These are phyloP conservation scores for Schizotus pectinicornis DNA, from an alignment of 2,888 invertebrate species.

Conservation along the genomic window DNA sequence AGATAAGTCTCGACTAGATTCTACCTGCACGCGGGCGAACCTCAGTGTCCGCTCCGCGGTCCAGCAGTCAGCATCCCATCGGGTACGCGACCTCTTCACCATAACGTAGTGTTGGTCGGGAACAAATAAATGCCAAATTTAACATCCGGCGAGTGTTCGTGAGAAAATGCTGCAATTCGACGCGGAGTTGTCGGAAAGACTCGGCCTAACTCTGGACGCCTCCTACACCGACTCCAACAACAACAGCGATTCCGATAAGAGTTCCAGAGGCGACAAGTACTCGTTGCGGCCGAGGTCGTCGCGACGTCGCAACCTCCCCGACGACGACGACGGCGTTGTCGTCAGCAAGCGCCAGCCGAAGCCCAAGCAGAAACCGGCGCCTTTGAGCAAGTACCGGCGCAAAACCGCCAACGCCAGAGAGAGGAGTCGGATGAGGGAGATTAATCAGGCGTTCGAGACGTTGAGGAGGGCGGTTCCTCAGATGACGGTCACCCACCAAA, in stretches of 20 bases:
- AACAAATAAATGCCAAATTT: constrained; percentile 10
- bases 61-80: constrained; percentile 33
- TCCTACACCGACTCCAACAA: constrained; percentile 54
- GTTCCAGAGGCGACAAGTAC: constrained; percentile 53
- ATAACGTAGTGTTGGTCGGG: constrained; percentile 9
- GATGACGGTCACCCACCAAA: constrained; percentile 46
- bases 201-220: constrained; percentile 47
- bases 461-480: constrained; percentile 66
- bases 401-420: constrained; percentile 74
- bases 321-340: constrained; percentile 30
- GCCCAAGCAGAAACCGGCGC: constrained; percentile 58
- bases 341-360: constrained; percentile 35
- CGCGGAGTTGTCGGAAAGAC: constrained; percentile 52
- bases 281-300: constrained; percentile 54
- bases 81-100: constrained; percentile 4
- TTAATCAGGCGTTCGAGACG: constrained; percentile 71
- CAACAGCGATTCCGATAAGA: constrained; percentile 48
- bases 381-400: constrained; percentile 71
- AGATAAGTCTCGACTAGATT: constrained; percentile 13
- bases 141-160: constrained; percentile 3
- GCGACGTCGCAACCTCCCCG: constrained; percentile 37
- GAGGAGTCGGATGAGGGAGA: constrained; percentile 70
- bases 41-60: constrained; percentile 39
- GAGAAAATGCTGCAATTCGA: constrained; percentile 50
- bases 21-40: constrained; percentile 2